Evolutionary conservation across 2,113 vertebrate genomes (phyloP).

Genomic region (Xenopus borealis): DNA sequence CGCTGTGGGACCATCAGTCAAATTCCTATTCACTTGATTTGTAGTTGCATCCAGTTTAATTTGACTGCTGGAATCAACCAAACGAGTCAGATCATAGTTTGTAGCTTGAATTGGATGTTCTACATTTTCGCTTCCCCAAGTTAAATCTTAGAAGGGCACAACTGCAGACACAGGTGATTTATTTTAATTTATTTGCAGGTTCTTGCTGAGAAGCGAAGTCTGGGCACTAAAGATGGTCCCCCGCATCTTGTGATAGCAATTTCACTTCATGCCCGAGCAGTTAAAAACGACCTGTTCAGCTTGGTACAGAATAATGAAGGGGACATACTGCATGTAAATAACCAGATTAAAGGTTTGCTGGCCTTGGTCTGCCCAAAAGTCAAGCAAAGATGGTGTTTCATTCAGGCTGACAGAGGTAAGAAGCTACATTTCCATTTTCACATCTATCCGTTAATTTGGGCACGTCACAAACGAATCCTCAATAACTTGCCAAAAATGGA

Average conservation of each 20-base stretch:
- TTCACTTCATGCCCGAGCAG: slow-evolving; percentile 68
- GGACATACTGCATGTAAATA: slow-evolving; percentile 55
- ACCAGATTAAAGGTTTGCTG: slow-evolving; percentile 64
- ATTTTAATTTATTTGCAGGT: slow-evolving; percentile 63
- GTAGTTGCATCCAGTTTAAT: too few species aligned
- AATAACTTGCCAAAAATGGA: too few species aligned
- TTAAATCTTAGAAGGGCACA: too few species aligned
- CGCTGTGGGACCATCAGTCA: too few species aligned
- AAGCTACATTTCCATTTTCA: not conserved
- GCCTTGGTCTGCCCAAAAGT: slow-evolving; percentile 75
- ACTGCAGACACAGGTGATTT: too few species aligned
- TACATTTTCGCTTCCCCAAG: too few species aligned
- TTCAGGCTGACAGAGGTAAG: slow-evolving; percentile 73
- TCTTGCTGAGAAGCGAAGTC: slow-evolving; percentile 82
- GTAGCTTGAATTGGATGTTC: too few species aligned
- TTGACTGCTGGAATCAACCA: too few species aligned
- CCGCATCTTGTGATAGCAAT: slow-evolving; percentile 85
- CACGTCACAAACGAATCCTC: too few species aligned
- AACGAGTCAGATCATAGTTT: too few species aligned
- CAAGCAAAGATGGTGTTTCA: slow-evolving; percentile 86
- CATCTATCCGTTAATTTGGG: too few species aligned
- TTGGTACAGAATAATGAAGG: slow-evolving; percentile 68
- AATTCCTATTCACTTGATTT: too few species aligned
- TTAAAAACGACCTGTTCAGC: slow-evolving; percentile 51
- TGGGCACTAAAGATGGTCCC: slow-evolving; percentile 85